phyloP scores from a whole-genome alignment of 1,140 invertebrate species.

The Vanessa atalanta region DNA sequence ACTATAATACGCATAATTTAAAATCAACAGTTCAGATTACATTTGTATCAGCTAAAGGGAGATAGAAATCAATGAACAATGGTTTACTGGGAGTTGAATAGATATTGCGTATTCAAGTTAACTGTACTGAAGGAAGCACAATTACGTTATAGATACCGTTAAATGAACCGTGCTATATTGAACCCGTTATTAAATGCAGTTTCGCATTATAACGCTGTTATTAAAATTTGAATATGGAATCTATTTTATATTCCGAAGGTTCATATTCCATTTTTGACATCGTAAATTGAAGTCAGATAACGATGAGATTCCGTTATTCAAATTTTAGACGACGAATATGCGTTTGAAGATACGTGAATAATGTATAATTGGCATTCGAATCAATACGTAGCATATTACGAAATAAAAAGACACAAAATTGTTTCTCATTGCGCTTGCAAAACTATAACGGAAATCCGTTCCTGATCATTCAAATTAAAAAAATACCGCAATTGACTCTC shows the following conservation, averaged over 20 bases:
- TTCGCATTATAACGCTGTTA: conserved; percentile 36
- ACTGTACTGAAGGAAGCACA: conserved; percentile 61
- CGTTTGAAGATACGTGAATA: no score
- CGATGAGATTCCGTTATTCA: no score
- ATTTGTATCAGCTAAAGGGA: conserved; percentile 21
- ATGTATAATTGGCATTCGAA: no score
- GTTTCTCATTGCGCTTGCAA: background rate
- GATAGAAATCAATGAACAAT: conserved; percentile 50
- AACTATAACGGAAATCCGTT: background rate
- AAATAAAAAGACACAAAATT: no score
- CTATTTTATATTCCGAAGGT: conserved; percentile 26
- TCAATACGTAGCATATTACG: background rate
- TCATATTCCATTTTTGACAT: no score
- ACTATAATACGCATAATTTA: background rate
- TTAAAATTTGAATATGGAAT: conserved; percentile 33
- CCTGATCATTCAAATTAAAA: background rate
- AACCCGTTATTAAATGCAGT: conserved; percentile 41
- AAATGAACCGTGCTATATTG: conserved; percentile 42
- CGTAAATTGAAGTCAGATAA: no score
- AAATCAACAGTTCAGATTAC: conserved; percentile 14
- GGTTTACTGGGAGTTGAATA: conserved; percentile 51
- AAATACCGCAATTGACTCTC: no score
- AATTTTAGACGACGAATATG: no score
- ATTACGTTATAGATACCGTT: conserved; percentile 59
- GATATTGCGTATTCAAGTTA: conserved; percentile 51